Percentiles rank a stretch among this genome's conserved stretches.
phyloP scores from a whole-genome alignment of 2,113 vertebrate genomes.

The Capricornis sumatraensis region DNA sequence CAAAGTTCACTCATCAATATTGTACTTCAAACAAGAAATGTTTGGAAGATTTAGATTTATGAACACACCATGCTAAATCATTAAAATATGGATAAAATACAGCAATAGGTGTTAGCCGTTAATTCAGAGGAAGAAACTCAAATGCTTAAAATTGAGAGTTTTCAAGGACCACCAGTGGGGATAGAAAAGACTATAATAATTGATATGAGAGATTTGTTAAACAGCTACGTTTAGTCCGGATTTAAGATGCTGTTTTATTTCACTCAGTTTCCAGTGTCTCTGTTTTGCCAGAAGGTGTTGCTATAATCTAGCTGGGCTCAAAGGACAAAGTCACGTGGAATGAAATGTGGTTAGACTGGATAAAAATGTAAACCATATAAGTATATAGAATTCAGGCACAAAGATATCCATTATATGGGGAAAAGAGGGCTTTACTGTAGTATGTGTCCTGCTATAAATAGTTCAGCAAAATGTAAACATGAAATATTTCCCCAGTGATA shows the following conservation, averaged over 20 bases:
- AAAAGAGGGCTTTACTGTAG: slow-evolving; percentile 79
- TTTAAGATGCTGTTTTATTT: not conserved
- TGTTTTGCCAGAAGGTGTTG: slow-evolving; percentile 79
- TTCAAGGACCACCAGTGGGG: slow-evolving; percentile 21
- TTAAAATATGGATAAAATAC: slow-evolving; percentile 20
- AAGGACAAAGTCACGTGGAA: slow-evolving; percentile 58
- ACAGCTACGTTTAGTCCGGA: not conserved
- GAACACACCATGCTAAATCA: not conserved
- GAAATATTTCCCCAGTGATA: slow-evolving; percentile 80
- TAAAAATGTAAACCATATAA: slow-evolving; percentile 77
- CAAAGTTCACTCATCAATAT: slow-evolving; percentile 11
- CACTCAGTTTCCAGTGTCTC: slow-evolving; percentile 22
- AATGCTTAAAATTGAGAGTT: not conserved
- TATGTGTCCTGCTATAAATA: slow-evolving; percentile 78
- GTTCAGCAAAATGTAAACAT: slow-evolving; percentile 83
- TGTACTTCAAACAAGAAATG: not conserved
- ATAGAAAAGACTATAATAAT: not conserved
- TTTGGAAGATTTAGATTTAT: not conserved
- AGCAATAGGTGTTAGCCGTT: not conserved
- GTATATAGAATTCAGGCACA: slow-evolving; percentile 78
- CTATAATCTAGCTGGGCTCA: slow-evolving; percentile 68
- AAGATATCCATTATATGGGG: slow-evolving; percentile 80
- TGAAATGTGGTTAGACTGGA: slow-evolving; percentile 72
- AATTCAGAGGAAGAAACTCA: slow-evolving; percentile 35
- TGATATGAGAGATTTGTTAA: not conserved